Base-by-base conservation (phyloP, 2,797 vertebrate species). In the Aeoliscus strigatus region DNA sequence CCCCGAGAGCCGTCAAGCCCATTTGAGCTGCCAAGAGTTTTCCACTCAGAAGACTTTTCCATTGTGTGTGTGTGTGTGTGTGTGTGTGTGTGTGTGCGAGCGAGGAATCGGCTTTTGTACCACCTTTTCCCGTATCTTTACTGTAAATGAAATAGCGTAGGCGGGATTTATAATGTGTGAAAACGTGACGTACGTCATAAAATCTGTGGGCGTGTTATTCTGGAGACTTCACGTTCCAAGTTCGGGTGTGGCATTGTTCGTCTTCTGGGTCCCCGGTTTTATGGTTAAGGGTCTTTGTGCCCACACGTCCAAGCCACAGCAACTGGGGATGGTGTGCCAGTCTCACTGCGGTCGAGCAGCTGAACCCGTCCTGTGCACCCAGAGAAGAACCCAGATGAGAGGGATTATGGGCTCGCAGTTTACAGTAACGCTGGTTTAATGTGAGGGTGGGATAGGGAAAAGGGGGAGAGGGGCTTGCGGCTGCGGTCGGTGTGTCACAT, bases 381-480 rank as follows among this genome's bases (percentile, higher is more conserved):
- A 69, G 55, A 65, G 35, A 12, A 77, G 64, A 55, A 50, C 67
- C 62, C 80, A 87, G 67, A 85, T 85, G 85, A 78, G 77, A 71
- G 33, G 72, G 64, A 85, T 88, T 81, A 84, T 77, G 69, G 70
- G 58, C 73, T 78, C 76, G 51, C 69, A 70, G 56, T 83, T 83
- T 84, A 82, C 81, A 42, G 83, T 79, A 81, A 84, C 67, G 71
- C 44, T 52, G 62, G 65, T 80, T 85, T 68, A 78, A 62, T 67
- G 41, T 6, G 59, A 50, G 71, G 70, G 72, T 71, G 68, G 71
- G 68, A 51, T 62, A 27, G 39, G 31, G 28, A 15, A 13, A 37
- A 34, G 33, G 32, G 51, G 66, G 44, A 35, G 37, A 13, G 58
- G 57, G 67, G 64, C 18, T 45, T 38, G 43, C 3, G 48, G 46